Evolutionary conservation across 2,113 vertebrate species (phyloP).

Genomic region (Gallinago paraguaiae): DNA sequence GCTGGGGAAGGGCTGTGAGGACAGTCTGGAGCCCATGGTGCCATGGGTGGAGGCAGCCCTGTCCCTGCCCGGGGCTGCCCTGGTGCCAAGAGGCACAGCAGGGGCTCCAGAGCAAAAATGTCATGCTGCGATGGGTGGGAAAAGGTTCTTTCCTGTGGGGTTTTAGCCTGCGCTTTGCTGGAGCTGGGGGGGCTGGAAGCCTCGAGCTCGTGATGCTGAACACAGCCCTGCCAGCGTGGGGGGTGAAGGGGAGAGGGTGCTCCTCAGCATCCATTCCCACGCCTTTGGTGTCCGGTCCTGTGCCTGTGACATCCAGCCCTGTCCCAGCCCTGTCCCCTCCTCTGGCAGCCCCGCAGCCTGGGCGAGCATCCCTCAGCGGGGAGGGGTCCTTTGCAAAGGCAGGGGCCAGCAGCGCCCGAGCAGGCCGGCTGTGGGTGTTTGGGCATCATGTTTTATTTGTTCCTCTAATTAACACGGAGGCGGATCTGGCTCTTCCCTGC

Average conservation of each 20-base stretch:
- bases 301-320: no score
- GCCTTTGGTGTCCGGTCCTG: background rate
- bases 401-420: rapidly evolving
- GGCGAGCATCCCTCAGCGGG: rapidly evolving
- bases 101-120: background rate
- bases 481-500: background rate
- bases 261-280: background rate
- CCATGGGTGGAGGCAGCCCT: background rate
- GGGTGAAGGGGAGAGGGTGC: background rate
- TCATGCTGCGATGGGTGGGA: background rate
- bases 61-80: background rate
- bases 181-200: background rate
- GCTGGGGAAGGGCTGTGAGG: rapidly evolving
- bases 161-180: background rate
- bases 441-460: background rate
- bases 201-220: background rate
- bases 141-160: background rate
- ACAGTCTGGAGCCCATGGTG: rapidly evolving
- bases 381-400: background rate
- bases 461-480: background rate
- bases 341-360: background rate
- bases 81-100: background rate
- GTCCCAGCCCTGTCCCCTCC: background rate
- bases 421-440: background rate
- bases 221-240: background rate